phyloP scores from a whole-genome alignment of 2,797 vertebrate genomes.

The Hydrophis major region DNA sequence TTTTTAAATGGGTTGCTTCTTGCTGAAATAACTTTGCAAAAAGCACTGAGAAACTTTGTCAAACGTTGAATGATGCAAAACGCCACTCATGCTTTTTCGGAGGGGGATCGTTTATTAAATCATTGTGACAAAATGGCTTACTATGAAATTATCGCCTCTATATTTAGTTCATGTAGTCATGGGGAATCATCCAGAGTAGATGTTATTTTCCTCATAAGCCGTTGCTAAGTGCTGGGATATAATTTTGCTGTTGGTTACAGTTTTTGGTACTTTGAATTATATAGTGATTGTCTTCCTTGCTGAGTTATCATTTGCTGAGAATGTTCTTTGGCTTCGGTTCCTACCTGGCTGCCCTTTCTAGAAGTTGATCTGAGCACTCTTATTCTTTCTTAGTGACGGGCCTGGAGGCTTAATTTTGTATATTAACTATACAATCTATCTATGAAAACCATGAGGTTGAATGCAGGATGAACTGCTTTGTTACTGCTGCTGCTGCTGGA shows the following conservation, averaged over 20 bases:
- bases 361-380: background rate
- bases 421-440: background rate
- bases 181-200: slow-evolving; percentile 9
- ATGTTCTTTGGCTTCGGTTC: background rate
- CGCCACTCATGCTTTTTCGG: slow-evolving; percentile 2
- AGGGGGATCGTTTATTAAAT: slow-evolving; percentile 20
- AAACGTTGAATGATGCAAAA: background rate
- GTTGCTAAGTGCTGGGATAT: background rate
- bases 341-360: background rate
- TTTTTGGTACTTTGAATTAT: background rate
- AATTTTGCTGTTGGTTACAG: background rate
- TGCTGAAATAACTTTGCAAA: background rate
- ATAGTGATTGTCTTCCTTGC: background rate
- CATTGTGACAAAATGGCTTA: accelerated
- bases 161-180: slow-evolving; percentile 17
- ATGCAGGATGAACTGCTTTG: background rate
- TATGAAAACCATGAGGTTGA: background rate
- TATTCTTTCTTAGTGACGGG: background rate
- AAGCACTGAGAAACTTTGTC: background rate
- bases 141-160: slow-evolving; percentile 9
- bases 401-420: background rate
- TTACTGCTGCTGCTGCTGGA: background rate
- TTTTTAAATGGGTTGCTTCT: background rate
- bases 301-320: background rate
- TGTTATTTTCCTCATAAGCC: slow-evolving; percentile 19